Base-by-base conservation (phyloP, 1,140 invertebrate genomes). In the Plutomurus gul region DNA sequence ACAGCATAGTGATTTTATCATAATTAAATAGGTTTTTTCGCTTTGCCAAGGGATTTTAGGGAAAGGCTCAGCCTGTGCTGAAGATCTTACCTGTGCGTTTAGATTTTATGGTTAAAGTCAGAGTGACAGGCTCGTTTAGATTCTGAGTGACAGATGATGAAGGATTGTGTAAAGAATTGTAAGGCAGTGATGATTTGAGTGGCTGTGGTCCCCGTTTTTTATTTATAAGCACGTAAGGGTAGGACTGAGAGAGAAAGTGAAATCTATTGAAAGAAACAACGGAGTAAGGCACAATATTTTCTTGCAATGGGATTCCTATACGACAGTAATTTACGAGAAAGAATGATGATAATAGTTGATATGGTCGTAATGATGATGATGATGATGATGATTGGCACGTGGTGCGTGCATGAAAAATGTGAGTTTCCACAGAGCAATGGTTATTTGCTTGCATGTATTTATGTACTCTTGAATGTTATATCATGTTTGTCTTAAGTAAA, bases 381-480 rank as follows among this genome's bases (percentile, higher is more conserved):
- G 27, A 65, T 65, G 56, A 65, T 65, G 56, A 65, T 65, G 56
- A 65, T 65, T 65, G 56, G 56, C 56, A 65, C 56, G 56, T 65
- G 56, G 56, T 65, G 56, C 56, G 56, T 65, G 56, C 27, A 65
- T 65, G 56, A 65, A 65, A 33, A 65, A 65, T 65, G 56, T 65
- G 16, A 65, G n/a, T 27, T n/a, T 33, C 20, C 46, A n/a, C n/a
- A n/a, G n/a, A n/a, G n/a, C n/a, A n/a, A n/a, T n/a, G n/a, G n/a
- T n/a, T 49, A 20, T 18, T n/a, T 7, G 46, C n/a, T 49, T 18
- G 8, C 18, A 6, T n/a, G 18, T 65, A 4, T 36, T 8, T n/a
- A 30, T 18, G 30, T 51, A 6, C 43, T 1, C 13, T 51, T 51
- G 7, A 51, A 51, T n/a, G n/a, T n/a, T n/a, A n/a, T n/a, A 65